Evolutionary conservation across 2,888 invertebrate species (phyloP).

Genomic region (Bruchidius siliquastri): DNA sequence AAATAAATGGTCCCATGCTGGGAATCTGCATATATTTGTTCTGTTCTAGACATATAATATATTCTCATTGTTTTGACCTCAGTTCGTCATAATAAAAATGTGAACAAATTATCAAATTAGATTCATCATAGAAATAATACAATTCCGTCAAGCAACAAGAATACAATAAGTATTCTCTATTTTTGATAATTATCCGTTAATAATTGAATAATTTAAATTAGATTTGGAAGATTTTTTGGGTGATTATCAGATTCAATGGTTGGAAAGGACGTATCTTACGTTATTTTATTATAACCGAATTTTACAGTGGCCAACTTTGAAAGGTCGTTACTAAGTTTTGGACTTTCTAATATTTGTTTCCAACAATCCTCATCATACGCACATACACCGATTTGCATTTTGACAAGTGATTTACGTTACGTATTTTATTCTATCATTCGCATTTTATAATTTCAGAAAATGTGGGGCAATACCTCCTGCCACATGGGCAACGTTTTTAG

Average conservation of each 20-base stretch:
- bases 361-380: not conserved
- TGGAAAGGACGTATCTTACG: not conserved
- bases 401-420: too few relatives aligned
- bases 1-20: too few relatives aligned
- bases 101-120: not conserved
- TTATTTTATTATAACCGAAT: not conserved
- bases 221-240: not conserved
- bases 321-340: not conserved
- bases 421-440: too few relatives aligned
- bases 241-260: not conserved
- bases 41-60: too few relatives aligned
- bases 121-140: not conserved
- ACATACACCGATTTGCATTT: too few relatives aligned
- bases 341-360: not conserved
- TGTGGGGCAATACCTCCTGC: too few relatives aligned
- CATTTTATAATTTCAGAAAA: too few relatives aligned
- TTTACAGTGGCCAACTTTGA: not conserved
- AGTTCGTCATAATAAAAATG: not conserved
- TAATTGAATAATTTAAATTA: not conserved
- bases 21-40: too few relatives aligned
- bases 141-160: not conserved
- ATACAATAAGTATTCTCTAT: not conserved
- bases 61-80: not conserved
- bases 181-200: not conserved
- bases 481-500: too few relatives aligned